These are phyloP conservation scores for Halictus quadricinctus DNA, from an alignment of 2,888 invertebrate genomes.

Conservation along the genomic window DNA sequence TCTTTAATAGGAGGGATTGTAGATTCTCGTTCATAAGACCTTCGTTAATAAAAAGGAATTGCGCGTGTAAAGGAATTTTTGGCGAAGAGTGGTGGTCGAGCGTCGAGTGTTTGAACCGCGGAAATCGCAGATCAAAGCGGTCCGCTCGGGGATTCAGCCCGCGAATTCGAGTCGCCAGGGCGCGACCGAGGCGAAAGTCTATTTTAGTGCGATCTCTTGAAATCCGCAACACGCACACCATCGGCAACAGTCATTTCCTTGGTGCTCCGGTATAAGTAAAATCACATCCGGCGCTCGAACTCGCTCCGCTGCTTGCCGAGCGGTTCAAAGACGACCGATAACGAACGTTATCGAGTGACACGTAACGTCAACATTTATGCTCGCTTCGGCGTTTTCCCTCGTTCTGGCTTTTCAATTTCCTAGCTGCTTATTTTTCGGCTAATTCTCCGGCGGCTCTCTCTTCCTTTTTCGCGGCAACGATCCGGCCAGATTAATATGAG, in stretches of 20 bases:
- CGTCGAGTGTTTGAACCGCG: constrained; percentile 12
- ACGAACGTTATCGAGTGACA: constrained; percentile 71
- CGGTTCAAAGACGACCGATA: constrained; percentile 70
- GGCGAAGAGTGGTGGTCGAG: not conserved
- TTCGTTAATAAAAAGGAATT: not conserved
- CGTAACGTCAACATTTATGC: constrained; percentile 74
- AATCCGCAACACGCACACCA: constrained; percentile 50
- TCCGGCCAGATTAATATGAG: not conserved
- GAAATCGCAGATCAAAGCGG: constrained; percentile 52
- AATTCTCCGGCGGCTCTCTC: not conserved
- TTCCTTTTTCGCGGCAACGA: constrained; percentile 49
- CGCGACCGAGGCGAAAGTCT: constrained; percentile 34
- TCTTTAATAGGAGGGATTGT: not conserved
- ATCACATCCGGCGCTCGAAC: constrained; percentile 44
- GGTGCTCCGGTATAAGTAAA: constrained; percentile 32
- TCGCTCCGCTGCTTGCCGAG: constrained; percentile 27
- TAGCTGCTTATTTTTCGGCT: not conserved
- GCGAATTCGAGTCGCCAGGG: constrained; percentile 17
- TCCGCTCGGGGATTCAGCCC: not conserved
- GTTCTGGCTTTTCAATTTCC: constrained; percentile 31
- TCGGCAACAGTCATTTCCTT: constrained; percentile 35
- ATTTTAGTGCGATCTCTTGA: constrained; percentile 59
- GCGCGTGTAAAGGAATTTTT: not conserved
- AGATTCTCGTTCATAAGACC: not conserved
- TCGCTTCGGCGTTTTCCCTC: constrained; percentile 66